Conservation (phyloP, 30 jellyfish, hydroid and myxozoan genomes). For the Cassiopea xamachana region DNA sequence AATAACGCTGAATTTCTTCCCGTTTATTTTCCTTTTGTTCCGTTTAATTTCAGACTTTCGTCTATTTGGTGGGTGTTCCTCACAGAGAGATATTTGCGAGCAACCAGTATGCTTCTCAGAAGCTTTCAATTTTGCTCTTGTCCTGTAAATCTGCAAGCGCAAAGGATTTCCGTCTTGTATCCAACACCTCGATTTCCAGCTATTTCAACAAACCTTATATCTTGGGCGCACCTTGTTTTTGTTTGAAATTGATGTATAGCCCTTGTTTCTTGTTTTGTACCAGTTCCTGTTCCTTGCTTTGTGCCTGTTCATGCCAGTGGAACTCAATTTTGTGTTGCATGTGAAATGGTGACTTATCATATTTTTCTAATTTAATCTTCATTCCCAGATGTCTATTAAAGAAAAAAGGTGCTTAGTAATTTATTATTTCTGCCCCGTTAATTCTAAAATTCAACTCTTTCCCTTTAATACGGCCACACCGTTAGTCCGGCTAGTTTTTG, state of each 20-base stretch:
- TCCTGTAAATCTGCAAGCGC: background rate
- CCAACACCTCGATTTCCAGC: background rate
- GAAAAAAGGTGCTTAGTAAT: too few relatives aligned
- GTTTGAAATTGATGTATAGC: background rate
- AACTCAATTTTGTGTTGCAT: background rate
- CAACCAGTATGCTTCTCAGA: background rate
- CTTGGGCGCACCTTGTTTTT: background rate
- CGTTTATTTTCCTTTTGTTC: background rate
- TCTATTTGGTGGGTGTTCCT: background rate
- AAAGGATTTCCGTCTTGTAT: background rate
- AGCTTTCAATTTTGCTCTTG: background rate
- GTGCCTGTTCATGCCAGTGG: background rate
- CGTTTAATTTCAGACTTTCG: background rate
- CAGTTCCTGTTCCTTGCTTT: background rate
- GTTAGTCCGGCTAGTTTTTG: too few relatives aligned
- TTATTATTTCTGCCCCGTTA: too few relatives aligned
- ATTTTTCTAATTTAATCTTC: background rate
- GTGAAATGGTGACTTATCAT: background rate
- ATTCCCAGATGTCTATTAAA: background rate
- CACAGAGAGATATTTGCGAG: background rate
- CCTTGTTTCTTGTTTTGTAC: too few relatives aligned
- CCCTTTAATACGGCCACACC: too few relatives aligned
- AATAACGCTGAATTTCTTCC: background rate
- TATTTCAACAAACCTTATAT: background rate
- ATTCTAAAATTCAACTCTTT: too few relatives aligned